Conservation (phyloP, 1,140 invertebrate species). For the Cardiocondyla obscurior region DNA sequence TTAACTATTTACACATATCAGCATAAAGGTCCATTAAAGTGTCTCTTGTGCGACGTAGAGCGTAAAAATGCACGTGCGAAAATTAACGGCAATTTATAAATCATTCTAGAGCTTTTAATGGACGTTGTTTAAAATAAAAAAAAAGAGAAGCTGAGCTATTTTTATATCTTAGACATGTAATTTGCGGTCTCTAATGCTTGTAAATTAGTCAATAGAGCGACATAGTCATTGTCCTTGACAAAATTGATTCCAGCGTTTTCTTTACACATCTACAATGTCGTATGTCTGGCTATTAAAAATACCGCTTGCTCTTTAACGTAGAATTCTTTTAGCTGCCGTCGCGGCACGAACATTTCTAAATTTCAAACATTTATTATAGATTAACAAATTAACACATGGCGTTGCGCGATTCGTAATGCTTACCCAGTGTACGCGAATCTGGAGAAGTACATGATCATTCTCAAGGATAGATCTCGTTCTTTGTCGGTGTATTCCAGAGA, state of each 20-base stretch:
- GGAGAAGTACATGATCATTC: slow-evolving; percentile 94
- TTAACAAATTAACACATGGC: not conserved
- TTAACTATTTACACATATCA: not conserved
- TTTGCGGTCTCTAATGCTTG: not conserved
- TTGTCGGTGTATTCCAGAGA: slow-evolving; percentile 91
- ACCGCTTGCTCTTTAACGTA: no score
- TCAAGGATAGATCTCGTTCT: slow-evolving; percentile 92
- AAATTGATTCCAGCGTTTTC: slow-evolving; percentile 9
- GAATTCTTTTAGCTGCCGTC: no score
- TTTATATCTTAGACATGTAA: slow-evolving; percentile 10
- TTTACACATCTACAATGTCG: not conserved
- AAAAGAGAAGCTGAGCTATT: not conserved
- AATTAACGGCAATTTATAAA: not conserved
- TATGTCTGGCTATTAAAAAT: not conserved
- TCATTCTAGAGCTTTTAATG: not conserved
- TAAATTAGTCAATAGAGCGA: slow-evolving; percentile 8
- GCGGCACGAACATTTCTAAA: no score
- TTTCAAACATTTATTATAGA: no score
- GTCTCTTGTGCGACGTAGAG: no score
- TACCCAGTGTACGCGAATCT: slow-evolving; percentile 95
- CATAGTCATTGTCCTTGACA: slow-evolving; percentile 28
- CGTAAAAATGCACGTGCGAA: no score
- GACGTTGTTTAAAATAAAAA: not conserved
- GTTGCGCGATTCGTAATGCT: slow-evolving; percentile 74
- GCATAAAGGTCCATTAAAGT: no score